Conservation (phyloP, 2,888 invertebrate species). For the Drosophila eohydei region DNA sequence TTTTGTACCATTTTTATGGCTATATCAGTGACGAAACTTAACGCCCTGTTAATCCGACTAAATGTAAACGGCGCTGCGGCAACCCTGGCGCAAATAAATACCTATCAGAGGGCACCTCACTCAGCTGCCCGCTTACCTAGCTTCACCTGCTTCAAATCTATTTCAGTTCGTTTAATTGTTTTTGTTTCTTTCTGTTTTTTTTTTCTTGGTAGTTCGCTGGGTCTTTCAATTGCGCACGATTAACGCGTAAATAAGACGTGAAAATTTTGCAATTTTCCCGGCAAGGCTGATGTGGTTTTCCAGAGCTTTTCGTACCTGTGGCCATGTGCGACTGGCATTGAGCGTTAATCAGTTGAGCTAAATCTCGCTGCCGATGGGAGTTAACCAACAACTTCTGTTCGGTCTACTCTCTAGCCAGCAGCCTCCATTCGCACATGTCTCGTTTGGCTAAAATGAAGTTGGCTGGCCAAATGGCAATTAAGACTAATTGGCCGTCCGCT, state of each 20-base stretch:
- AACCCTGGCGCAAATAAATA: conserved; percentile 74
- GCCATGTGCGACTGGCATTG: conserved; percentile 55
- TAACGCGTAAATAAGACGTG: conserved; percentile 73
- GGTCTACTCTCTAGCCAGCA: conserved; percentile 22
- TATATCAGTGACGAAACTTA: conserved; percentile 70
- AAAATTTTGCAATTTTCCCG: conserved; percentile 71
- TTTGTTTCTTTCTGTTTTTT: neutral
- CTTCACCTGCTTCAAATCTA: neutral
- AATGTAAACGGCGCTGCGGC: conserved; percentile 60
- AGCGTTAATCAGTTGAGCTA: conserved; percentile 56
- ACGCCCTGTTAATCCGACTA: conserved; percentile 80
- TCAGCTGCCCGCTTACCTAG: neutral
- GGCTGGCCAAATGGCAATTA: conserved; percentile 60
- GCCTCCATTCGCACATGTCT: conserved; percentile 3
- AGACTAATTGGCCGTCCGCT: conserved; percentile 69
- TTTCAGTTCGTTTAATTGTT: conserved; percentile 49
- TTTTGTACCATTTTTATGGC: conserved; percentile 40
- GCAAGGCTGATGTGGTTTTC: conserved; percentile 57
- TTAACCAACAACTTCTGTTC: conserved; percentile 59
- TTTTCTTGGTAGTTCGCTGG: conserved; percentile 12
- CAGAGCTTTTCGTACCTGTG: conserved; percentile 36
- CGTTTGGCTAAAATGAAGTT: conserved; percentile 55
- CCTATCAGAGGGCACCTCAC: conserved; percentile 12
- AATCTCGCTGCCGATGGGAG: conserved; percentile 66
- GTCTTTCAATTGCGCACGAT: conserved; percentile 70